These are phyloP conservation scores for Chrysina gloriosa DNA, from an alignment of 2,888 invertebrate species.

Conservation along the genomic window DNA sequence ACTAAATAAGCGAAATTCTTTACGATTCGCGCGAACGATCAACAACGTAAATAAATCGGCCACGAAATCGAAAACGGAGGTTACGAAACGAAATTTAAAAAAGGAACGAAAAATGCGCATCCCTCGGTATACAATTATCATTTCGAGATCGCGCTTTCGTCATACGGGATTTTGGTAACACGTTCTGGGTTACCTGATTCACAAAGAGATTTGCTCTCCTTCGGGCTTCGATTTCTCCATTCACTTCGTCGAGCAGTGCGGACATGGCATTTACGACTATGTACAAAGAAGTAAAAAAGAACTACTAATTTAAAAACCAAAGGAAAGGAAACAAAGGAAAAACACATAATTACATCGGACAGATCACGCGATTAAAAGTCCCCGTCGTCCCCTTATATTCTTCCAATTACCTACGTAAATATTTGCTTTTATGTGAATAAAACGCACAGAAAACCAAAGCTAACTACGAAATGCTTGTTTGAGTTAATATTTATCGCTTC, in stretches of 20 bases:
- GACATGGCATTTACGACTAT: slow-evolving; percentile 84
- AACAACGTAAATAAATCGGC: no score
- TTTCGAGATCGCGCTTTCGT: background rate
- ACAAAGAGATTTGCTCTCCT: slow-evolving; percentile 57
- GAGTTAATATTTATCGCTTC: no score
- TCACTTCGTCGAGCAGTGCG: slow-evolving; percentile 84
- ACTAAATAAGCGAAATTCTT: no score
- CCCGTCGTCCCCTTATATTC: no score
- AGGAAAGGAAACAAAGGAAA: slow-evolving; percentile 18
- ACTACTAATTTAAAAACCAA: slow-evolving; percentile 40
- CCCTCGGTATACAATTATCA: background rate
- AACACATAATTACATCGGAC: slow-evolving; percentile 22
- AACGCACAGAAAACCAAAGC: no score
- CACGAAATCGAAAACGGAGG: no score
- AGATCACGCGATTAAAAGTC: background rate
- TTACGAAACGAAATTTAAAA: no score
- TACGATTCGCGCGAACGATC: no score
- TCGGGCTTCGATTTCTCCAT: slow-evolving; percentile 75
- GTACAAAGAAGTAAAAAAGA: slow-evolving; percentile 56
- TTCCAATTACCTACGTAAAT: no score
- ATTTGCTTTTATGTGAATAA: no score
- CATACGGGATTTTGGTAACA: slow-evolving; percentile 30
- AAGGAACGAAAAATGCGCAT: background rate
- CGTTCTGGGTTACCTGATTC: slow-evolving; percentile 56
- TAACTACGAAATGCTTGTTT: no score